phyloP scores from a whole-genome alignment of 2,888 invertebrate species.

The Nymphalis c-album region DNA sequence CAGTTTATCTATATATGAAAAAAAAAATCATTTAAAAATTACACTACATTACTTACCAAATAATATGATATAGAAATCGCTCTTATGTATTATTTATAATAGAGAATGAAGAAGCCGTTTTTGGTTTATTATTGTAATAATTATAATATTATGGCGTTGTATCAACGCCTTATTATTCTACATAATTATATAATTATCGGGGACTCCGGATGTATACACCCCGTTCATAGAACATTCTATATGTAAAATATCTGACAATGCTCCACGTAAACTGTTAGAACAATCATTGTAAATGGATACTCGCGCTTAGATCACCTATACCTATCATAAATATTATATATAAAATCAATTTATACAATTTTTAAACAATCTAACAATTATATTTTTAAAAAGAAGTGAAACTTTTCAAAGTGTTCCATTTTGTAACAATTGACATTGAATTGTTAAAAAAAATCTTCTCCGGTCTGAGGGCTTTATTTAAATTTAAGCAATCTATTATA shows the following conservation, averaged over 20 bases:
- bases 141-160: conserved; percentile 48
- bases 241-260: conserved; percentile 4
- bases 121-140: conserved; percentile 66
- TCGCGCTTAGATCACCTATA: neutral
- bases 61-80: conserved; percentile 74
- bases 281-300: neutral
- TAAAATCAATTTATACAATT: no score
- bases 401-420: no score
- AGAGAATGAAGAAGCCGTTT: conserved; percentile 75
- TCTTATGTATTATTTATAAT: conserved; percentile 58
- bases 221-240: conserved; percentile 6
- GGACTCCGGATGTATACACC: conserved; percentile 16
- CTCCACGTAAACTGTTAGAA: neutral
- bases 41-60: conserved; percentile 60
- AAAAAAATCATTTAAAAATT: conserved; percentile 47
- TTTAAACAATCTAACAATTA: no score
- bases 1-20: conserved; percentile 32
- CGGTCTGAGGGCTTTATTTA: no score
- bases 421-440: no score
- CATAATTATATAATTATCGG: conserved; percentile 39
- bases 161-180: conserved; percentile 61
- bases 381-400: no score
- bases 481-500: no score
- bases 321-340: neutral
- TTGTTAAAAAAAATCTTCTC: no score